Conservation (phyloP, 2,888 invertebrate genomes). For the Hymenopus coronatus region DNA sequence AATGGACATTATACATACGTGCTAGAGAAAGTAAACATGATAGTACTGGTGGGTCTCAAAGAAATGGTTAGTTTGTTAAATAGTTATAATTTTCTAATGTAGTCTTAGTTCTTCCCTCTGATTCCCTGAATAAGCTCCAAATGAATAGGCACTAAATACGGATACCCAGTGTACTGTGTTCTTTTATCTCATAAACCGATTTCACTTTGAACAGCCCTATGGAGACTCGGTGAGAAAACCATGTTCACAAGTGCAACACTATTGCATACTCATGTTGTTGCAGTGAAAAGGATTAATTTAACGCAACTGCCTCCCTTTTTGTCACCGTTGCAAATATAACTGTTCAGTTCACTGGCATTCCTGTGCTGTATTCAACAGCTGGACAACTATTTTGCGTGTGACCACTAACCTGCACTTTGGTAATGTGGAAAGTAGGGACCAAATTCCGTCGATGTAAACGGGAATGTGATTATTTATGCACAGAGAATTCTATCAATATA, state of each 20-base stretch:
- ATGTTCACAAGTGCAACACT: not conserved
- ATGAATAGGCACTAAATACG: too few relatives aligned
- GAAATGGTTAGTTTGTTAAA: too few relatives aligned
- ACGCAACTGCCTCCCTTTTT: not conserved
- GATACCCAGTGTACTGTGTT: too few relatives aligned
- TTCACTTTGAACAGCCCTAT: not conserved
- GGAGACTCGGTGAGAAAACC: not conserved
- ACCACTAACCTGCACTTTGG: not conserved
- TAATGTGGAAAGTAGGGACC: not conserved
- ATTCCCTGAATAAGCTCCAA: too few relatives aligned
- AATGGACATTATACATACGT: too few relatives aligned
- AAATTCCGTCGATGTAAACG: not conserved
- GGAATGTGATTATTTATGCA: not conserved
- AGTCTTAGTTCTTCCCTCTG: too few relatives aligned
- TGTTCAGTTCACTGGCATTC: not conserved
- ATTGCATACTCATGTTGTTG: not conserved
- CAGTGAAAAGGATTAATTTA: not conserved
- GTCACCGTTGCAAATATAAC: not conserved
- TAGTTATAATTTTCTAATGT: too few relatives aligned
- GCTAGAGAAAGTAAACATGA: too few relatives aligned
- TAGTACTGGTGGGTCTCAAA: too few relatives aligned
- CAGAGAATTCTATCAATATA: not conserved
- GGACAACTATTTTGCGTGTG: not conserved
- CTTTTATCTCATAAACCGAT: not conserved
- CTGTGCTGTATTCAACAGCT: not conserved